phyloP scores from a whole-genome alignment of 35 echinoderm and acorn worm species.

The Acanthaster planci region DNA sequence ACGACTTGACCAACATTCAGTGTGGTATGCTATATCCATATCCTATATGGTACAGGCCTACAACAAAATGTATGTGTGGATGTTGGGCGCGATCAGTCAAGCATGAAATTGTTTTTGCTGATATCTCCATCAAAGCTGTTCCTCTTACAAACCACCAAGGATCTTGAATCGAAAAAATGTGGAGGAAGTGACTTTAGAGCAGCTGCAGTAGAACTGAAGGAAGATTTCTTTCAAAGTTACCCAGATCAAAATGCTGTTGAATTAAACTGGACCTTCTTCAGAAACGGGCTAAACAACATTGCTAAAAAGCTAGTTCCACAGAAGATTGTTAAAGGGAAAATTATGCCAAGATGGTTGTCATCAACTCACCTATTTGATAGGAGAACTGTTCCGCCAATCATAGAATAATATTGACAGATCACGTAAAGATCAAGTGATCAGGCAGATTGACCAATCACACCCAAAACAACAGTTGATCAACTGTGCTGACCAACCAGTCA shows the following conservation, averaged over 20 bases:
- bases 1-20: too few species aligned
- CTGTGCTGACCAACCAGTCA: too few species aligned
- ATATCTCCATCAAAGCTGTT: conserved; percentile 26
- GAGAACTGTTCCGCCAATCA: too few species aligned
- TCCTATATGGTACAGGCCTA: too few species aligned
- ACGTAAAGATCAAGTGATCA: too few species aligned
- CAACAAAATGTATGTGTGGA: too few species aligned
- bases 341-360: conserved; percentile 16
- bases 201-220: conserved; percentile 1
- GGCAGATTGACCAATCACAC: too few species aligned
- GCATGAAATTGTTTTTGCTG: conserved; percentile 29
- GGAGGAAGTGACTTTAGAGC: conserved; percentile 17
- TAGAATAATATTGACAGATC: too few species aligned
- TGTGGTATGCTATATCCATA: too few species aligned
- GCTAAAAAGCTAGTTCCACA: not conserved
- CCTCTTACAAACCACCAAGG: conserved; percentile 39
- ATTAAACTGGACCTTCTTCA: conserved; percentile 48
- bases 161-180: conserved; percentile 35
- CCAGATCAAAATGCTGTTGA: conserved; percentile 24
- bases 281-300: conserved; percentile 21
- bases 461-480: too few species aligned
- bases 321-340: conserved; percentile 5
- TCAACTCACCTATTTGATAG: conserved; percentile 17
- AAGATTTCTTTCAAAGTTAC: conserved; percentile 29
- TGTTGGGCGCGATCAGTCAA: too few species aligned